Evolutionary conservation across 2,888 invertebrate species (phyloP), one percentile per base, ranked within the genome.

Genomic region (Pollenia angustigena): DNA sequence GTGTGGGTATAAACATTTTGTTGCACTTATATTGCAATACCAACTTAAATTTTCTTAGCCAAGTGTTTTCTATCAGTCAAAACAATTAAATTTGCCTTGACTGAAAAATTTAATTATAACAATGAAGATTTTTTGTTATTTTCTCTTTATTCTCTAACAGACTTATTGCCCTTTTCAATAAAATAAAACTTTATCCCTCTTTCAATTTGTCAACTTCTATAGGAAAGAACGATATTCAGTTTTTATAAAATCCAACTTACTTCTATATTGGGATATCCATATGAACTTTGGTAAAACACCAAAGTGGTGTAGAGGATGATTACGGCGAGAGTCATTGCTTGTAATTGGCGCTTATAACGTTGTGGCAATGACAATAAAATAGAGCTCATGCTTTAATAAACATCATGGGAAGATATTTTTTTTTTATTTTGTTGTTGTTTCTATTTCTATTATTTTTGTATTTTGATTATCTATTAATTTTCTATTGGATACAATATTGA

Each of bases 251-350:
- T 23, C 11, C 10, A 18, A 85, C 91, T 92, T 89, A 93, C 93
- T 92, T 93, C 92, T 74, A 91, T 89, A 88, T 90, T 91, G 88
- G 93, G 93, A 91, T 93, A 93, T 92, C 93, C 93, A 91, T 93
- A 92, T 90, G 93, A 91, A 90, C 92, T 93, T 90, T 93, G 93
- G 88, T 93, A 93, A 85, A 93, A 91, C 91, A 93, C 89, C 89
- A 93, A 90, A 83, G 92, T 92, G 91, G 92, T 93, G 85, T 93
- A 93, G 90, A 93, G 92, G 74, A 93, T 90, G 88, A 93, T 92
- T 84, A 93, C 91, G 90, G 92, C 92, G 88, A 93, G 90, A 90
- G 93, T 92, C 93, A 93, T 93, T 91, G 93, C 93, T 93, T 93
- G 93, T 88, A 93, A 92, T 89, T 92, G 91, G 90, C 93, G 93